These are phyloP conservation scores for Notolepis coatsorum DNA, from an alignment of 2,797 vertebrate species.

Conservation along the genomic window DNA sequence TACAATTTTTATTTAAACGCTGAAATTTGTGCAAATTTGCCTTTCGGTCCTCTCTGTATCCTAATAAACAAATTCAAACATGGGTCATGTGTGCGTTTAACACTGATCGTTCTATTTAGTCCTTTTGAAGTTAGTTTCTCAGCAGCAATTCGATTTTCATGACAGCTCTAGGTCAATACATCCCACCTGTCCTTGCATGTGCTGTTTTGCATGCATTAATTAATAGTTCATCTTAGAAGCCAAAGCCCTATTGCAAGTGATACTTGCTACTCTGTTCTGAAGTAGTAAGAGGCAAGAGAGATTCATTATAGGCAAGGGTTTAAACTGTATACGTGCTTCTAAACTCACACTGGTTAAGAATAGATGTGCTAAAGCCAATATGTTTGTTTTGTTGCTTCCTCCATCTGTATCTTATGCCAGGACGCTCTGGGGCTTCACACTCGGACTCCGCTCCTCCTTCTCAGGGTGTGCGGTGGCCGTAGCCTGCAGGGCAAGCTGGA, in stretches of 20 bases:
- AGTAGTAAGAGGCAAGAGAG: slow-evolving; percentile 49
- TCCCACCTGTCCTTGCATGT: slow-evolving; percentile 22
- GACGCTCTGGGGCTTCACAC: slow-evolving; percentile 36
- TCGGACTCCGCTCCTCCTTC: slow-evolving; percentile 33
- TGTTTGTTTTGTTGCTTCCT: slow-evolving; percentile 20
- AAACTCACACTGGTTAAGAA: slow-evolving; percentile 18
- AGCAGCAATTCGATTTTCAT: slow-evolving; percentile 22
- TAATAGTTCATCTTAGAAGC: slow-evolving; percentile 22
- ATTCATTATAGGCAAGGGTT: slow-evolving; percentile 62
- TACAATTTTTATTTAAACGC: not conserved
- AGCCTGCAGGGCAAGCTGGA: slow-evolving; percentile 85
- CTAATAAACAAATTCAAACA: slow-evolving; percentile 8
- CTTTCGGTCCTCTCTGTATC: not conserved
- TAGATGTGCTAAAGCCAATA: slow-evolving; percentile 36
- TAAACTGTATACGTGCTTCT: slow-evolving; percentile 49
- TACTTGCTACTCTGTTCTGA: slow-evolving; percentile 46
- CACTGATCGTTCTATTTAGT: not conserved
- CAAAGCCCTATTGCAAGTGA: slow-evolving; percentile 59
- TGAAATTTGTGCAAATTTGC: not conserved
- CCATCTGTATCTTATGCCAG: slow-evolving; percentile 18
- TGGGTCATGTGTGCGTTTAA: slow-evolving; percentile 9
- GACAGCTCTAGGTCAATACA: slow-evolving; percentile 3
- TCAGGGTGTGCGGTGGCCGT: slow-evolving; percentile 3
- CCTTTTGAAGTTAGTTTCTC: not conserved
- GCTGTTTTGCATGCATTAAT: slow-evolving; percentile 57